A percentile compares a stretch with the other conserved stretches of the same genome.
Evolutionary conservation across 2,113 vertebrate species (phyloP).

Genomic region (Odontophorus gujanensis): DNA sequence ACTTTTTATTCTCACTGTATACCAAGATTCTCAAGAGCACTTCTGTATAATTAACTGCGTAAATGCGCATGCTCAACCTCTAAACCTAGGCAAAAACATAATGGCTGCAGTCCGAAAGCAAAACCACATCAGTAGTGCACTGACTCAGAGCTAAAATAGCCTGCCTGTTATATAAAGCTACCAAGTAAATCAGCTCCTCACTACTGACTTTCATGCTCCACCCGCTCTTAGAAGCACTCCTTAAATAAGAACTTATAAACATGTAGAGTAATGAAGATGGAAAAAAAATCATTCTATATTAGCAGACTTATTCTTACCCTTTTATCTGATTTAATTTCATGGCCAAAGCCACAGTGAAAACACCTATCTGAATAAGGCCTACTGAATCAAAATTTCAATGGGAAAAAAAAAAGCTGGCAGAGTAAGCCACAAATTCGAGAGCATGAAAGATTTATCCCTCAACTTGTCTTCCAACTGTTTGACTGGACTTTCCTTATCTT

Average conservation of each 20-base stretch:
- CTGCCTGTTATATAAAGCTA: slow-evolving; percentile 56
- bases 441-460: not conserved
- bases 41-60: not conserved
- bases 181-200: slow-evolving; percentile 37
- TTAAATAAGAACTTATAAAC: slow-evolving; percentile 6
- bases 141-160: slow-evolving; percentile 48
- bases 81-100: not conserved
- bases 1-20: not conserved
- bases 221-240: slow-evolving; percentile 11
- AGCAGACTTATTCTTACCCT: not conserved
- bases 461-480: not conserved
- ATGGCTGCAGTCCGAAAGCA: not conserved
- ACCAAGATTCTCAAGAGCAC: not conserved
- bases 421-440: not conserved
- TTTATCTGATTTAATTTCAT: not conserved
- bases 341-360: not conserved
- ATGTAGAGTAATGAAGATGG: not conserved
- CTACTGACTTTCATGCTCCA: slow-evolving; percentile 51
- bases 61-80: not conserved
- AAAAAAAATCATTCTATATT: not conserved
- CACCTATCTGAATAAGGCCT: not conserved
- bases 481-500: not conserved
- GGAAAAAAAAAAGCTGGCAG: not conserved
- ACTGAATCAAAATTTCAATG: not conserved
- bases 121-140: not conserved